phyloP scores from a whole-genome alignment of 2,113 vertebrate genomes.

The Anolis sagrei region DNA sequence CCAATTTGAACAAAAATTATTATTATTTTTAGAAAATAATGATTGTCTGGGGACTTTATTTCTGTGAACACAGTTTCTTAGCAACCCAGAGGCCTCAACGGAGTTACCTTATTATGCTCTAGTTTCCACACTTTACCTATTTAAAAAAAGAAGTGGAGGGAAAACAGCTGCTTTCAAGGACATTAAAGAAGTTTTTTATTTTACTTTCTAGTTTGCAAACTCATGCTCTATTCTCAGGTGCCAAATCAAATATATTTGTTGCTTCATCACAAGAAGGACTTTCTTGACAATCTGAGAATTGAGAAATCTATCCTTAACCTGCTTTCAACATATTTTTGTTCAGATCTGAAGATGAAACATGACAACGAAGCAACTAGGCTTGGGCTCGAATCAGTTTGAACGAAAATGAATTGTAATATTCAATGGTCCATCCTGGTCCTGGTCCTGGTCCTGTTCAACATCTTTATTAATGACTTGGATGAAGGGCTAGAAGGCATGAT shows the following conservation, averaged over 20 bases:
- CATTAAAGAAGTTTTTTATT: neutral
- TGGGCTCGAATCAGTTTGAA: no score
- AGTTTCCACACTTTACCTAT: neutral
- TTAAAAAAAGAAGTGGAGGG: neutral
- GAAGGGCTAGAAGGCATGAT: no score
- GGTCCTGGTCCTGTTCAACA: no score
- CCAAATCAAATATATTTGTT: neutral
- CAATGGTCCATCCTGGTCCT: no score
- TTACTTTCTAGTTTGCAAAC: neutral
- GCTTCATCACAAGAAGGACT: neutral
- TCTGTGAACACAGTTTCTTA: constrained; percentile 18
- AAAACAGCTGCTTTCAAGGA: neutral
- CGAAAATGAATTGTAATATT: no score
- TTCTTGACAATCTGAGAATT: no score
- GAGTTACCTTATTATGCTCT: constrained; percentile 24
- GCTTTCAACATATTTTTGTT: no score
- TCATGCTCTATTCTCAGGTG: neutral
- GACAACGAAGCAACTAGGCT: no score
- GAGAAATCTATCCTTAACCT: no score
- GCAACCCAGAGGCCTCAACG: constrained; percentile 1
- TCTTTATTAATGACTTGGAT: no score
- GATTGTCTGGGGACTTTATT: neutral
- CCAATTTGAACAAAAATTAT: constrained; percentile 11
- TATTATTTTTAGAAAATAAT: constrained; percentile 6
- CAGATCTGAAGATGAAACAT: no score